Evolutionary conservation across 2,797 vertebrate genomes (phyloP).

Genomic region (Hydrocynus forskahlii): DNA sequence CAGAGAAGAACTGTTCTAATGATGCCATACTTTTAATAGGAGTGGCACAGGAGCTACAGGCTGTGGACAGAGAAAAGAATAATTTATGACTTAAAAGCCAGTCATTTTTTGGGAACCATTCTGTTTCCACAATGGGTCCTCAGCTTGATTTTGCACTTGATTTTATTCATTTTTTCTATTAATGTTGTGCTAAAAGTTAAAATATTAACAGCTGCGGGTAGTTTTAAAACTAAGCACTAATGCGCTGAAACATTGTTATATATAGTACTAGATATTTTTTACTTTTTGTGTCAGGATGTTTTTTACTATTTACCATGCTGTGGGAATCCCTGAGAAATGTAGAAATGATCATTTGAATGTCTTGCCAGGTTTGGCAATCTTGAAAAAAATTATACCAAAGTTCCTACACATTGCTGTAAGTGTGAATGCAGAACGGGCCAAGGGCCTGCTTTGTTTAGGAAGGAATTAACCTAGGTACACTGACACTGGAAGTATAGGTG

Average conservation of each 20-base stretch:
- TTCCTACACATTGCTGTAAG: constrained; percentile 10
- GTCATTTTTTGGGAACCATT: constrained; percentile 1
- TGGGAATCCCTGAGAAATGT: constrained; percentile 30
- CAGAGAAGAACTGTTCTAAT: neutral
- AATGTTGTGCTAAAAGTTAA: constrained; percentile 6
- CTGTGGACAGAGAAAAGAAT: neutral
- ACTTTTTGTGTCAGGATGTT: constrained; percentile 32
- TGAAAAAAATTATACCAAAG: constrained; percentile 3
- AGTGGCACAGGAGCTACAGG: neutral
- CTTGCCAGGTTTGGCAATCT: constrained; percentile 7
- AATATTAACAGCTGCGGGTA: neutral
- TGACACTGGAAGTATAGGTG: neutral
- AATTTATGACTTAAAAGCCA: neutral
- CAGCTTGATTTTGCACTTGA: constrained; percentile 41
- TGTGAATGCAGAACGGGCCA: neutral
- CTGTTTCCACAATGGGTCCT: constrained; percentile 17
- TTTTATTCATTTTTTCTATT: constrained; percentile 19
- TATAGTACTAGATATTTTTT: constrained; percentile 1
- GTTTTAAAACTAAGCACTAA: constrained; percentile 40
- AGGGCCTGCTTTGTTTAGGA: neutral
- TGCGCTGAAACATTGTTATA: constrained; percentile 29
- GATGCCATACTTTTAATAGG: constrained; percentile 4
- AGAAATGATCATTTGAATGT: constrained; percentile 1
- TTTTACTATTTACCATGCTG: constrained; percentile 34
- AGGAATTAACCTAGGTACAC: neutral